Percentiles rank a stretch among this genome's conserved stretches.
Conservation (phyloP, 2,113 vertebrate species). For the Oriolus oriolus region DNA sequence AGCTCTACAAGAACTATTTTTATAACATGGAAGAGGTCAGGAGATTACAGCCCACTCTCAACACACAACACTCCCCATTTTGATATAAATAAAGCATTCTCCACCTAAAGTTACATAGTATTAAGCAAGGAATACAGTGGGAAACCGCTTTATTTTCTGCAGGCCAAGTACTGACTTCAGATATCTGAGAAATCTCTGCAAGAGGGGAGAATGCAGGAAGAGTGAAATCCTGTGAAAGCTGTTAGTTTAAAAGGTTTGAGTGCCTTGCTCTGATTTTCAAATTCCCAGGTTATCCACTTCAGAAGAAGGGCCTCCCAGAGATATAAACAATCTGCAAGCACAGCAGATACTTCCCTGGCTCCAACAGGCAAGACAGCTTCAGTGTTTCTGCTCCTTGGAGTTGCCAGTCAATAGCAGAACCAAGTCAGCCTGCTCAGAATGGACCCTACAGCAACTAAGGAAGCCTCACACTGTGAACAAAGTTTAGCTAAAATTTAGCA, state of each 20-base stretch:
- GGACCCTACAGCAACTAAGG: background rate
- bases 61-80: background rate
- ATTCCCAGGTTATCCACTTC: background rate
- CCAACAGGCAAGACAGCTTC: background rate
- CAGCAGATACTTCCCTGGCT: background rate
- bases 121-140: background rate
- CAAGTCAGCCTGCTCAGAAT: background rate
- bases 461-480: background rate
- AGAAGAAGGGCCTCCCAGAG: background rate
- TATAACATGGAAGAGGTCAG: background rate
- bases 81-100: background rate
- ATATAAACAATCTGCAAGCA: background rate
- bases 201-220: background rate
- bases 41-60: background rate
- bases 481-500: background rate
- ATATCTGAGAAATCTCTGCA: background rate
- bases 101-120: background rate
- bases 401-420: background rate
- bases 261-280: background rate
- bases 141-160: background rate
- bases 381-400: background rate
- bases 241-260: background rate
- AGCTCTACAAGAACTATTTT: conserved; percentile 9
- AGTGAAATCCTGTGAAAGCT: background rate
- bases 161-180: background rate